Conservation (phyloP, 2,113 vertebrate species). For the Brienomyrus longianalis region DNA sequence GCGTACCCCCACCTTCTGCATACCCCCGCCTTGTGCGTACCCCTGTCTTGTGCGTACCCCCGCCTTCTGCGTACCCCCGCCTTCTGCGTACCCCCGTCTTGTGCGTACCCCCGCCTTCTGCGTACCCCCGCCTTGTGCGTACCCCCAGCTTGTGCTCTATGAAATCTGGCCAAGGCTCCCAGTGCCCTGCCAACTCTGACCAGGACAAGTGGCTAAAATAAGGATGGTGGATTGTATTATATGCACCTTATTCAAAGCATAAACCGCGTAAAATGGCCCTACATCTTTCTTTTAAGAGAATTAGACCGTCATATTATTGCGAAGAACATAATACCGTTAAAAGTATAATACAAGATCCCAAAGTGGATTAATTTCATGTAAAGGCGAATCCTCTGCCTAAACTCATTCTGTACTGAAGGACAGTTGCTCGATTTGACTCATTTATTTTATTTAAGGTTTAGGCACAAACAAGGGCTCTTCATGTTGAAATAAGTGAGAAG, state of each 20-base stretch:
- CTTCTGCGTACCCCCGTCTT: too few relatives aligned
- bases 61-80: too few relatives aligned
- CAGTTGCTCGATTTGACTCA: not conserved
- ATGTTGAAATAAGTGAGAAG: not conserved
- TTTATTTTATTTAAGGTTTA: not conserved
- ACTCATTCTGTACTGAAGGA: not conserved
- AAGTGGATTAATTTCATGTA: not conserved
- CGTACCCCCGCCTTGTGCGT: too few relatives aligned
- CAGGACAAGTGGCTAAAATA: not conserved
- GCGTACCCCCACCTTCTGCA: too few relatives aligned
- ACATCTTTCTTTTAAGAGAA: not conserved
- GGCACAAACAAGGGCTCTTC: not conserved
- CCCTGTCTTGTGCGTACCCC: not conserved
- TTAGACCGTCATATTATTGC: not conserved
- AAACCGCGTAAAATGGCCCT: not conserved
- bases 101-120: not conserved
- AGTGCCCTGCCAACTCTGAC: not conserved
- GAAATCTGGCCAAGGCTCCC: not conserved
- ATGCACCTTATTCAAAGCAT: not conserved
- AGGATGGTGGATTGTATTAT: not conserved
- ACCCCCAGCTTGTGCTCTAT: not conserved
- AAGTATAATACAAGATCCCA: not conserved
- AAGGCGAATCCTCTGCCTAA: not conserved
- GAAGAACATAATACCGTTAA: not conserved
- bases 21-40: not conserved